phyloP scores from a whole-genome alignment of 2,797 vertebrate genomes.

The Rhabdophis nuchalis region DNA sequence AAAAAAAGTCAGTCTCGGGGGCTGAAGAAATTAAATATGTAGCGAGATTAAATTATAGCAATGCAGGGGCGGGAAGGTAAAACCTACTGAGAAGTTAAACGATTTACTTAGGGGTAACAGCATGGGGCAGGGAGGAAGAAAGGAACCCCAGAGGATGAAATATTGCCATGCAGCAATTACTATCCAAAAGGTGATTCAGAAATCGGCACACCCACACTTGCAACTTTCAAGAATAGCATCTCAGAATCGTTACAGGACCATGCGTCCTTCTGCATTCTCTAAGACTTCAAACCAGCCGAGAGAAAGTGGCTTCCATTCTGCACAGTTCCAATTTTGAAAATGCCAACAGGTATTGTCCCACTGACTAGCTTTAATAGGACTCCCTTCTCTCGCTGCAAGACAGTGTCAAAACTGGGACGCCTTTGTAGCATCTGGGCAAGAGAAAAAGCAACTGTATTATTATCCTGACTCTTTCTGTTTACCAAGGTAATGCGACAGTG shows the following conservation, averaged over 20 bases:
- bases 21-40: neutral
- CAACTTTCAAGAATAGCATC: neutral
- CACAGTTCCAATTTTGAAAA: slow-evolving; percentile 56
- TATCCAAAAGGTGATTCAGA: neutral
- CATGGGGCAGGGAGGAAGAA: neutral
- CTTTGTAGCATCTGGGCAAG: slow-evolving; percentile 31
- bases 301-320: slow-evolving; percentile 46
- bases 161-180: neutral
- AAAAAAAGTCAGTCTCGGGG: neutral
- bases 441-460: slow-evolving; percentile 54
- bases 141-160: slow-evolving; percentile 10
- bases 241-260: neutral
- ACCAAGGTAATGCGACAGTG: slow-evolving; percentile 54
- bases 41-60: slow-evolving; percentile 7
- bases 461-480: slow-evolving; percentile 60
- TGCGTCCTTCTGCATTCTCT: slow-evolving; percentile 20
- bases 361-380: slow-evolving; percentile 57
- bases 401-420: slow-evolving; percentile 53
- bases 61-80: neutral
- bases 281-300: slow-evolving; percentile 51
- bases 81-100: slow-evolving; percentile 27
- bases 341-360: slow-evolving; percentile 54
- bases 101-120: neutral
- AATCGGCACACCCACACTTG: neutral
- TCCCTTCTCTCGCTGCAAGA: slow-evolving; percentile 62